Percentiles rank a stretch among this genome's conserved stretches.
phyloP scores from a whole-genome alignment of 1,140 invertebrate species.

The Vanessa tameamea region DNA sequence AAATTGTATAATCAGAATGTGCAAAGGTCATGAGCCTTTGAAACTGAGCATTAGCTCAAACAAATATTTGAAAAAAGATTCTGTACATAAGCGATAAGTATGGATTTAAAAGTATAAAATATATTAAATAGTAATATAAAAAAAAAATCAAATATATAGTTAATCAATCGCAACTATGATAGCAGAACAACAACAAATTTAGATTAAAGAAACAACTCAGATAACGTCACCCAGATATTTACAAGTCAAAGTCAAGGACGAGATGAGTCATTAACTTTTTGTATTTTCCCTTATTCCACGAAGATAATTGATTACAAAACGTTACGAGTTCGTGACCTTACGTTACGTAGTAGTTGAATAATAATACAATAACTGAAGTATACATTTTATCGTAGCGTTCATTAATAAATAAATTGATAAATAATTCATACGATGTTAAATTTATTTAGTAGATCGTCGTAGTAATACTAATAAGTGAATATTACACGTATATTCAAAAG shows the following conservation, averaged over 20 bases:
- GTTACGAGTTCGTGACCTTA: constrained; percentile 42
- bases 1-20: too few species aligned
- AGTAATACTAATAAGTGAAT: too few species aligned
- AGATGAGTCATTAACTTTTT: constrained; percentile 39
- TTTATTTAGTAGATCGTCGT: neutral
- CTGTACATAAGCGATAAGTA: too few species aligned
- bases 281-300: constrained; percentile 29
- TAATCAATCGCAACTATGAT: neutral
- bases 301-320: constrained; percentile 44
- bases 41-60: too few species aligned
- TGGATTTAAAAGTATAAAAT: neutral
- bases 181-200: constrained; percentile 1
- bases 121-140: neutral
- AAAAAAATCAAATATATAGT: neutral
- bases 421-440: neutral
- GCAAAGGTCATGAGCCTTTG: too few species aligned
- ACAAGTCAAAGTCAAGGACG: constrained; percentile 38
- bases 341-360: constrained; percentile 34
- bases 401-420: constrained; percentile 12
- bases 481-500: too few species aligned
- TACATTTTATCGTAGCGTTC: neutral
- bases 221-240: constrained; percentile 33
- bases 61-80: too few species aligned
- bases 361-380: constrained; percentile 33
- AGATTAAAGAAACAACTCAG: constrained; percentile 7